These are phyloP conservation scores for Fopius arisanus DNA, from an alignment of 1,140 invertebrate genomes.

Conservation along the genomic window DNA sequence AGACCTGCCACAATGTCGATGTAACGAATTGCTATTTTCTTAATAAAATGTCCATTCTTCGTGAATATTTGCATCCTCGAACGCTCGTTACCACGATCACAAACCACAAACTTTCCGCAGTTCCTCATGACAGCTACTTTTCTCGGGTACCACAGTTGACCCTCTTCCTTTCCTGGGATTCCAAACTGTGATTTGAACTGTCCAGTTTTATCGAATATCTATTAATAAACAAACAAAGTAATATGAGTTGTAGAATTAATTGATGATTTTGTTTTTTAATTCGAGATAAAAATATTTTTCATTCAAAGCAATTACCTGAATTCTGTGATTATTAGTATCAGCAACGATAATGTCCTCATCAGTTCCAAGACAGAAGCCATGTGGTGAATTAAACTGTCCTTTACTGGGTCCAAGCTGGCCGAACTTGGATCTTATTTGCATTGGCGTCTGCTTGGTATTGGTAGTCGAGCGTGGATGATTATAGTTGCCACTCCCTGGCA, in stretches of 20 bases:
- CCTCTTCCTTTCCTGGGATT: constrained; percentile 90
- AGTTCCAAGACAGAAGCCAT: constrained; percentile 93
- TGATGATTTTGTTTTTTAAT: background rate
- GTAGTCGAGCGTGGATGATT: constrained; percentile 71
- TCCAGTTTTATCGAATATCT: constrained; percentile 91
- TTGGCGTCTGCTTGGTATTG: constrained; percentile 72
- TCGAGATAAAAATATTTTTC: no score
- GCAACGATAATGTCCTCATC: constrained; percentile 96
- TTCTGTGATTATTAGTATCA: constrained; percentile 95
- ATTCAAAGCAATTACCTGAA: constrained; percentile 79
- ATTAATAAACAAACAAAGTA: constrained; percentile 33
- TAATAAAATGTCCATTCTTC: constrained; percentile 86
- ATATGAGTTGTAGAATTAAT: background rate
- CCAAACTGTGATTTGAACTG: constrained; percentile 91
- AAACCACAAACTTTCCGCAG: constrained; percentile 91
- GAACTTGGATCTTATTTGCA: constrained; percentile 92
- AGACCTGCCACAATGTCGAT: constrained; percentile 98
- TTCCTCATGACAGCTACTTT: constrained; percentile 93
- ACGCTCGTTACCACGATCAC: constrained; percentile 94
- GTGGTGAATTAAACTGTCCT: constrained; percentile 95
- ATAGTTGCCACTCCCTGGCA: constrained; percentile 65
- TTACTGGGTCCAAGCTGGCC: constrained; percentile 89
- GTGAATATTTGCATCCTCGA: constrained; percentile 97
- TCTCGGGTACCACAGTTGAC: constrained; percentile 94
- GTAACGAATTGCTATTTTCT: constrained; percentile 92